Base-by-base conservation (phyloP, 2,888 invertebrate genomes). In the Andrena bicolor region DNA sequence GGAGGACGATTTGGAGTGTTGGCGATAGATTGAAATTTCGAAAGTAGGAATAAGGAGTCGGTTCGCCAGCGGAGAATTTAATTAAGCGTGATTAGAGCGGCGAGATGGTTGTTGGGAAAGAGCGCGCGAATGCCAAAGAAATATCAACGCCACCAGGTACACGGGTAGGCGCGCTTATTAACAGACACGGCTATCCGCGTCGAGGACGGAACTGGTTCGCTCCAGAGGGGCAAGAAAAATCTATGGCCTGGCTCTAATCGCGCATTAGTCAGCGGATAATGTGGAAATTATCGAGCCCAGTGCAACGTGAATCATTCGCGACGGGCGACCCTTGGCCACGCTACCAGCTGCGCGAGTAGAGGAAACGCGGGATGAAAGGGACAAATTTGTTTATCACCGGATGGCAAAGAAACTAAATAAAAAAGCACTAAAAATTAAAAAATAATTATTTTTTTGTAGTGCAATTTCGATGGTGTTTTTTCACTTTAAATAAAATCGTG, bases 61-160 rank as follows among this genome's bases (percentile, higher is more conserved):
- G 28, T 2, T 53, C 23, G 82, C 70, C 65, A 74, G 58, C 69
- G 35, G 76, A 56, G 61, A 16, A 4, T 41, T 4, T 5, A 80
- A 85, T 81, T 76, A 72, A 66, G 60, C 20, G 51, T 80, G 80
- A 85, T 80, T 81, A 64, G 58, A 58, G 53, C 26, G 26, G 76
- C 51, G 30, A 28, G 73, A 83, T 76, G 79, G 87, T 86, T 91
- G 88, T 90, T 89, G 88, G 80, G 86, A 90, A 91, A 90, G 82
- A 63, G 83, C 58, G 79, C 63, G 66, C 76, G 78, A 87, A 89
- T 86, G 81, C 80, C 80, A 41, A 30, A 72, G 75, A 80, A 86
- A 87, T 73, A 82, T 80, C 63, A 49, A 75, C 78, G 28, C 26
- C 10, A 4, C 23, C 26, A 7, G 10, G 68, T 26, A 64, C 51